These are phyloP conservation scores for Manis crassicaudata DNA, from an alignment of 2,797 vertebrate species.

Conservation along the genomic window DNA sequence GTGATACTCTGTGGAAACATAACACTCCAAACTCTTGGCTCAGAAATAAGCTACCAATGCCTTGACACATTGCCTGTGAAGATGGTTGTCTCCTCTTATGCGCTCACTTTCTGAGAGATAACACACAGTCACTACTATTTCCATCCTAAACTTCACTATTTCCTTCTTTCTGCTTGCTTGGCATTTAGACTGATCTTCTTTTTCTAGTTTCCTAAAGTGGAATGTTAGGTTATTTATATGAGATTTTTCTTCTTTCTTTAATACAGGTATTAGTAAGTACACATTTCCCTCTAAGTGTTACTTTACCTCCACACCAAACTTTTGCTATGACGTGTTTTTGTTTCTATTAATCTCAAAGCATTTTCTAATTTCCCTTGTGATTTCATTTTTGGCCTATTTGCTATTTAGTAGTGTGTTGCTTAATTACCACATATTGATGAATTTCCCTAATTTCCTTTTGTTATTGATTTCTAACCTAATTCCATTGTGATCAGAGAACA, in stretches of 20 bases:
- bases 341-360: not conserved
- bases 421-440: not conserved
- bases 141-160: not conserved
- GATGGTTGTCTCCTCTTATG: not conserved
- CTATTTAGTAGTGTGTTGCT: not conserved
- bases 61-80: not conserved
- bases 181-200: not conserved
- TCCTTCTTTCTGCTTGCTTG: not conserved
- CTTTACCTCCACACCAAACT: not conserved
- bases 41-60: not conserved
- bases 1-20: not conserved
- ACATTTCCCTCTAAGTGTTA: not conserved
- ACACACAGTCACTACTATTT: not conserved
- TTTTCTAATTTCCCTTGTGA: not conserved
- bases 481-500: not conserved
- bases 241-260: not conserved
- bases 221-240: not conserved
- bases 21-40: slow-evolving; percentile 21
- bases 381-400: not conserved
- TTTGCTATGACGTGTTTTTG: not conserved
- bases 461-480: not conserved
- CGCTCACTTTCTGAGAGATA: not conserved
- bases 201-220: not conserved
- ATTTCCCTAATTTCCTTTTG: not conserved
- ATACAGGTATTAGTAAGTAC: not conserved